phyloP scores from a whole-genome alignment of 2,113 vertebrate species.

The Catharus minimus region DNA sequence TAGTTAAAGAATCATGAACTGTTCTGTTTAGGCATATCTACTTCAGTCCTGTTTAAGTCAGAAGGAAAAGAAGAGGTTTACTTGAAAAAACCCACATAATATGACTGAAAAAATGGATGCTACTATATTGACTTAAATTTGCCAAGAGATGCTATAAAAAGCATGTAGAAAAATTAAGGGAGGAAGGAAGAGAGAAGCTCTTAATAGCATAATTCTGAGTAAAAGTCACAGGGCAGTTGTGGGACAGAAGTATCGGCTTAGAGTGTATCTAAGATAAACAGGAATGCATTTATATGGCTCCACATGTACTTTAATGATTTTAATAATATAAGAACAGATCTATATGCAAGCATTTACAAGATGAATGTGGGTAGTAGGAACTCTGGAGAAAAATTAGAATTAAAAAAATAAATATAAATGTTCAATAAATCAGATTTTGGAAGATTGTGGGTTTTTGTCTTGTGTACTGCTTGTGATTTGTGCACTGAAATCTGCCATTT shows the following conservation, averaged over 20 bases:
- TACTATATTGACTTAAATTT: neutral
- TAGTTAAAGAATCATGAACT: neutral
- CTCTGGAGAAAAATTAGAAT: neutral
- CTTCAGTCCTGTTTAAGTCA: neutral
- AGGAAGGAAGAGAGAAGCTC: neutral
- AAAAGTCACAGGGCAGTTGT: neutral
- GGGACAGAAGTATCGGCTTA: neutral
- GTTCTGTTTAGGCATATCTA: neutral
- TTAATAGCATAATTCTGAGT: neutral
- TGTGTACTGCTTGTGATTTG: neutral
- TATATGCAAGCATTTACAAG: neutral
- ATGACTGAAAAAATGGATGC: neutral
- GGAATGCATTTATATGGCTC: neutral
- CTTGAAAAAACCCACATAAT: neutral
- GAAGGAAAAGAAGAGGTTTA: neutral
- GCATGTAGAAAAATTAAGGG: neutral
- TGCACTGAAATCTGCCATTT: neutral
- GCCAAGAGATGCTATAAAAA: neutral
- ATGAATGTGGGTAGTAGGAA: neutral
- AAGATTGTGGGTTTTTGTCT: accelerated
- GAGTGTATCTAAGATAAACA: neutral
- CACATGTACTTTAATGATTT: neutral
- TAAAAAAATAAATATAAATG: neutral
- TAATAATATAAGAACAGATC: neutral
- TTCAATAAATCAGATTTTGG: neutral